These are phyloP conservation scores for Amblyjoppa fuscipennis DNA, from an alignment of 2,888 invertebrate species.

Conservation along the genomic window DNA sequence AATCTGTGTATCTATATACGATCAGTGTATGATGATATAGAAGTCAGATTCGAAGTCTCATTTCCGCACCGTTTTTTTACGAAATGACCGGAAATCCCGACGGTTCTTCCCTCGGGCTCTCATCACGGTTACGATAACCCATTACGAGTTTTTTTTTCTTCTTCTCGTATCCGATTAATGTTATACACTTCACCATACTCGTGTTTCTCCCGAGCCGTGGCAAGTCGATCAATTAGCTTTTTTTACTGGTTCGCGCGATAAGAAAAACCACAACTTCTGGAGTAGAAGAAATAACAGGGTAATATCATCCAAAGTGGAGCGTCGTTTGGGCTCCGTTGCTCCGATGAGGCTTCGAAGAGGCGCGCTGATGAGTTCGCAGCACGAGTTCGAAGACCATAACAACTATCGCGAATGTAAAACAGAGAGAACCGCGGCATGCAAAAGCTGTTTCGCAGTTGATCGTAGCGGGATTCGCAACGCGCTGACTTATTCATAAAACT, in stretches of 20 bases:
- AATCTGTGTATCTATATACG: background rate
- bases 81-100: slow-evolving; percentile 7
- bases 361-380: slow-evolving; percentile 2
- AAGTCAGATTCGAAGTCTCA: background rate
- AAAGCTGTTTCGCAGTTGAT: slow-evolving; percentile 45
- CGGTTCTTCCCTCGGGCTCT: slow-evolving; percentile 2
- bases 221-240: too few species aligned
- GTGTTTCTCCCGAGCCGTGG: background rate
- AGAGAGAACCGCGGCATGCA: slow-evolving; percentile 35
- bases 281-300: background rate
- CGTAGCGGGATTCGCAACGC: slow-evolving; percentile 52
- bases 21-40: background rate
- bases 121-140: slow-evolving; percentile 1
- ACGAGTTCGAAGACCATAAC: slow-evolving; percentile 39
- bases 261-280: background rate
- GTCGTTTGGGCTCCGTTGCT: slow-evolving; percentile 29
- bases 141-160: slow-evolving; percentile 5
- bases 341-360: slow-evolving; percentile 11
- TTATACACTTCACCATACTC: background rate
- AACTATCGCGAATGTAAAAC: slow-evolving; percentile 10
- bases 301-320: background rate
- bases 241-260: background rate
- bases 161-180: background rate
- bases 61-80: slow-evolving; percentile 6
- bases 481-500: slow-evolving; percentile 67